Conservation (phyloP, 2,113 vertebrate species). For the Caranx melampygus region DNA sequence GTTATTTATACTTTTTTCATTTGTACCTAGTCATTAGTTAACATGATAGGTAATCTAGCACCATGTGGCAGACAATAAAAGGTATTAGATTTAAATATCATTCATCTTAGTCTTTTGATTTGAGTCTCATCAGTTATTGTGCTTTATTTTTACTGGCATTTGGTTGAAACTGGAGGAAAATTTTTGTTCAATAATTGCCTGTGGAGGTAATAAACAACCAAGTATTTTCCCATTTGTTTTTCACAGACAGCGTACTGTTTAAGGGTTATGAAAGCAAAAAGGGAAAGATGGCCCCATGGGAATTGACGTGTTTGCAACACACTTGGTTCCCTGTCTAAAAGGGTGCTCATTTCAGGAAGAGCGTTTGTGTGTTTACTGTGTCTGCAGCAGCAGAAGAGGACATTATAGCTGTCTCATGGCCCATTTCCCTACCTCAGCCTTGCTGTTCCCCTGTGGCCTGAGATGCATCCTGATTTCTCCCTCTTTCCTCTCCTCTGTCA, state of each 20-base stretch:
- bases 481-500: constrained; percentile 23
- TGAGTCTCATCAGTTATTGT: not conserved
- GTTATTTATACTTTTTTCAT: not conserved
- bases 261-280: constrained; percentile 52
- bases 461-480: constrained; percentile 55
- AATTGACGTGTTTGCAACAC: constrained; percentile 51
- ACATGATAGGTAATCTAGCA: not conserved
- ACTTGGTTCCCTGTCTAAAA: constrained; percentile 56
- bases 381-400: constrained; percentile 59
- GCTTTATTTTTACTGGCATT: not conserved
- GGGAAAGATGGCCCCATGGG: constrained; percentile 42
- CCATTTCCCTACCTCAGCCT: constrained; percentile 68
- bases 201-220: constrained; percentile 19
- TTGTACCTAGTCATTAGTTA: not conserved
- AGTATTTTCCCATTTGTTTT: constrained; percentile 21
- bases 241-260: constrained; percentile 47
- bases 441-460: constrained; percentile 57
- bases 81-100: not conserved
- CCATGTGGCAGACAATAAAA: not conserved
- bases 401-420: constrained; percentile 74
- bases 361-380: constrained; percentile 59
- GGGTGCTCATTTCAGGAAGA: constrained; percentile 30
- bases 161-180: not conserved
- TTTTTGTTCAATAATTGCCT: constrained; percentile 38
- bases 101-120: not conserved